A percentile compares a stretch with the other conserved stretches of the same genome.
phyloP scores from a whole-genome alignment of 30 jellyfish, hydroid and myxozoan species.

The Chrysaora quinquecirrha region DNA sequence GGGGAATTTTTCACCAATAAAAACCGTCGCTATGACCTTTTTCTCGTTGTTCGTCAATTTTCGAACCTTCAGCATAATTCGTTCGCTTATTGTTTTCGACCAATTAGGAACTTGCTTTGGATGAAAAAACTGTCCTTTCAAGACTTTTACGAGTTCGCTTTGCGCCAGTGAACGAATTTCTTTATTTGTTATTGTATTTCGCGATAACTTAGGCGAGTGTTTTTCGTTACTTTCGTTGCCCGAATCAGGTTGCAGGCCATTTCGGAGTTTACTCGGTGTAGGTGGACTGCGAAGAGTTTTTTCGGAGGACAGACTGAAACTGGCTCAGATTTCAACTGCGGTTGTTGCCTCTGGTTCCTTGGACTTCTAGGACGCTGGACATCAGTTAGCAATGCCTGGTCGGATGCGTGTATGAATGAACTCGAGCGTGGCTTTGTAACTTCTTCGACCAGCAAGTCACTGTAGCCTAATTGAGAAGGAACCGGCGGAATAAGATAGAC shows the following conservation, averaged over 20 bases:
- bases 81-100: slow-evolving; percentile 60
- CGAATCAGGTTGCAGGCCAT: slow-evolving; percentile 26
- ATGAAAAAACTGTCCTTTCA: slow-evolving; percentile 57
- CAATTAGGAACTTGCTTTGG: slow-evolving; percentile 52
- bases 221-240: slow-evolving; percentile 51
- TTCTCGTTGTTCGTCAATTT: slow-evolving; percentile 49
- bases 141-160: slow-evolving; percentile 39
- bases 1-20: slow-evolving; percentile 63
- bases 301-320: not conserved
- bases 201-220: slow-evolving; percentile 26
- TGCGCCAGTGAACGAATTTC: slow-evolving; percentile 47
- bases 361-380: slow-evolving; percentile 75
- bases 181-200: slow-evolving; percentile 9
- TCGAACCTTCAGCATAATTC: slow-evolving; percentile 31
- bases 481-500: slow-evolving; percentile 57
- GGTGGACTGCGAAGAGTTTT: slow-evolving; percentile 7
- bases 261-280: slow-evolving; percentile 16
- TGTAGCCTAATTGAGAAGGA: slow-evolving; percentile 56
- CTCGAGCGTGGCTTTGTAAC: slow-evolving; percentile 67
- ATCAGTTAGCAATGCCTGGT: slow-evolving; percentile 42
- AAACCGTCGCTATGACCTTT: slow-evolving; percentile 63
- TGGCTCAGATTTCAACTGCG: slow-evolving; percentile 39
- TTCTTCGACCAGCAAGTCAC: slow-evolving; percentile 57
- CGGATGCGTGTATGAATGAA: slow-evolving; percentile 53
- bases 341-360: slow-evolving; percentile 7